Conservation (phyloP, 1,140 invertebrate species). For the Melitaea cinxia region DNA sequence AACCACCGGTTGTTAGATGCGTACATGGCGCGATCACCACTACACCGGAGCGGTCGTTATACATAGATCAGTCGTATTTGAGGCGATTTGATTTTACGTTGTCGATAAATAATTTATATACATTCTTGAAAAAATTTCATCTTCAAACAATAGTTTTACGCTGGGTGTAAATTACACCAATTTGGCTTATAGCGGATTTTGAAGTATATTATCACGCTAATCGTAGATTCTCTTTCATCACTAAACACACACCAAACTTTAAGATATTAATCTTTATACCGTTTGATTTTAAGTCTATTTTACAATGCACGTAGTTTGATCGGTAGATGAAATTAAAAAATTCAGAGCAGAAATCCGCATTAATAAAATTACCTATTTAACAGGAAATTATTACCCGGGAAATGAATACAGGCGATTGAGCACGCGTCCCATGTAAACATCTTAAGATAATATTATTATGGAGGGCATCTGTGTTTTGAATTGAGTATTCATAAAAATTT, state of each 20-base stretch:
- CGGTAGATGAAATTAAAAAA: slow-evolving; percentile 42
- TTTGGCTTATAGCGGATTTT: slow-evolving; percentile 17
- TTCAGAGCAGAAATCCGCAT: slow-evolving; percentile 55
- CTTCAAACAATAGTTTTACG: slow-evolving; percentile 16
- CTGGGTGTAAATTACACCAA: slow-evolving; percentile 13
- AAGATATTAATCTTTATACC: not conserved
- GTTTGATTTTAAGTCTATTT: not conserved
- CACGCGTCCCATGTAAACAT: slow-evolving; percentile 55
- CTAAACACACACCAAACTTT: not conserved
- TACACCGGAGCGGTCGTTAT: no score
- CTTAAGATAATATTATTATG: slow-evolving; percentile 21
- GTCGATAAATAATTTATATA: no score
- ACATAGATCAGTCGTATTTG: no score
- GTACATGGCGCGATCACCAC: no score
- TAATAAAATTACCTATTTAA: slow-evolving; percentile 53
- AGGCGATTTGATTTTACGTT: no score
- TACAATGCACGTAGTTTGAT: not conserved
- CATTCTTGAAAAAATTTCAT: not conserved
- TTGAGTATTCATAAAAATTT: no score
- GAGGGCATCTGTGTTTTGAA: not conserved
- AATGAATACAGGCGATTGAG: slow-evolving; percentile 53
- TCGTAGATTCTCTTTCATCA: slow-evolving; percentile 24
- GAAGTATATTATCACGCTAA: slow-evolving; percentile 23
- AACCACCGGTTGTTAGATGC: no score
- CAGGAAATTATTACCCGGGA: slow-evolving; percentile 62